Base-by-base conservation (phyloP, 2,113 vertebrate species). In the Casuarius casuarius region DNA sequence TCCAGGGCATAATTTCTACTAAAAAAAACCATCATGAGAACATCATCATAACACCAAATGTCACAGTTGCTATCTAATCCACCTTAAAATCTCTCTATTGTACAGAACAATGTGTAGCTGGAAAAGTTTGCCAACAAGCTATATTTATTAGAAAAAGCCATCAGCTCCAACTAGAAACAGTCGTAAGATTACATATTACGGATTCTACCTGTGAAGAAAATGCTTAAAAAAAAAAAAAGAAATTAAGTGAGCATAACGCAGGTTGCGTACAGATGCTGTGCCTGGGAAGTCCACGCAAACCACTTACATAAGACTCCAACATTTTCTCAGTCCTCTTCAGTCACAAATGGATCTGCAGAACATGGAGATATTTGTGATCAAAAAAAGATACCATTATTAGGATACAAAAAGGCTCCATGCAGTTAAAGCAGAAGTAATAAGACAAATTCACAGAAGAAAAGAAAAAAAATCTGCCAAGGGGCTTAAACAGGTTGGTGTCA, bases 231-330 rank as follows among this genome's bases (percentile, higher is more conserved):
- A 85, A 42, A 22, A 38, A 83, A 92, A 83, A 62, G 13, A 84
- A 76, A 84, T 65, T 29, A 74, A 28, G 28, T 51, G 59, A 93
- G 21, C 12, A 42, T 63, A 87, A 65, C 40, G 33, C 33, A 59
- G 31, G 56, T n/a, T 83, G 46, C 7, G 21, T 25, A 52, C 48
- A 88, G 31, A 6, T n/a, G 25, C 16, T 65, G 40, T 2, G 2
- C 38, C 51, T 85, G 95, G 59, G 18, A 94, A 87, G 67, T 61
- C 81, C 87, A 44, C 15, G n/a, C 22, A 78, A 97, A 76, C 18
- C 35, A n/a, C n/a, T 76, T 63, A 56, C 1, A 2, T 8, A 28
- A 2, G 1, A 9, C 14, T 82, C 25, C 77, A 85, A 40, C 2
- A 19, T 67, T 85, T 92, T 49, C 59, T 89, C 38, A 48, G 58